Evolutionary conservation across 2,888 invertebrate species (phyloP).

Genomic region (Lasioglossum lativentre): DNA sequence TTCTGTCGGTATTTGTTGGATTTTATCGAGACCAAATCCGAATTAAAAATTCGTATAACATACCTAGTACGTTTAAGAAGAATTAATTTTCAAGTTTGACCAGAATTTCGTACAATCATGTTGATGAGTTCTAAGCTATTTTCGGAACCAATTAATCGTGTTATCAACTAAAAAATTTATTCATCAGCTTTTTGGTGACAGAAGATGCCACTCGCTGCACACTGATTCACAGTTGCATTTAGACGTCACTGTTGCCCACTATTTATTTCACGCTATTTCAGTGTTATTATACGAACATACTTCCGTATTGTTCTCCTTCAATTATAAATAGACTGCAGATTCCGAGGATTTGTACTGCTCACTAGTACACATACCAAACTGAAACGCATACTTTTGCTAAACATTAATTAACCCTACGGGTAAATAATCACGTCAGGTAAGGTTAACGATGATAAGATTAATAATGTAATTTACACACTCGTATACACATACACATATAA

Average conservation of each 20-base stretch:
- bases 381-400: neutral
- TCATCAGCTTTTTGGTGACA: neutral
- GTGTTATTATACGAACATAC: neutral
- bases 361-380: neutral
- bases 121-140: neutral
- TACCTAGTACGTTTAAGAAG: too few species aligned
- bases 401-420: neutral
- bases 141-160: neutral
- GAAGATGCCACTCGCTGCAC: neutral
- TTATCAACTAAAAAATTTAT: neutral
- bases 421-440: neutral
- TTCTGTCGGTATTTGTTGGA: neutral
- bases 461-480: too few species aligned
- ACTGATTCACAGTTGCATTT: slow-evolving; percentile 3
- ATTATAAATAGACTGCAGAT: neutral
- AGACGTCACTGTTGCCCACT: neutral
- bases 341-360: neutral
- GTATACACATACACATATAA: too few species aligned
- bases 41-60: too few species aligned
- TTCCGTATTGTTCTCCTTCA: neutral
- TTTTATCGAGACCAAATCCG: neutral
- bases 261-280: neutral
- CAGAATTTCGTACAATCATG: neutral
- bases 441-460: too few species aligned
- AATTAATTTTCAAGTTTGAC: neutral